Evolutionary conservation across 2,888 invertebrate species (phyloP), one percentile per base, ranked within the genome.

Genomic region (Bombylius major): DNA sequence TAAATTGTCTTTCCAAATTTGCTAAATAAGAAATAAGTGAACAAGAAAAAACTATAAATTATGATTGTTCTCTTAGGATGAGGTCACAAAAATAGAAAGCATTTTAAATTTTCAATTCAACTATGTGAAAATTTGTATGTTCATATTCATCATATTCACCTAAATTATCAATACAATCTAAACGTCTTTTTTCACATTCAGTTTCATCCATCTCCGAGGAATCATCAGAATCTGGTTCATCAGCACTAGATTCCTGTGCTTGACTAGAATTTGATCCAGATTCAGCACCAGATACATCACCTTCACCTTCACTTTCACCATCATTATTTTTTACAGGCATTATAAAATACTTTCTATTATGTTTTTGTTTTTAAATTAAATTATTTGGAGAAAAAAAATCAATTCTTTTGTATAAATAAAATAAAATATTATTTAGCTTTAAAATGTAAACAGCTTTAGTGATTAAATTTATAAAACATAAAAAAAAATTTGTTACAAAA

Each of bases 161-260:
- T 70, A 95, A 78, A 69, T 91, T 91, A 66, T 91, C 88, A 63
- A 92, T 79, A 65, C 89, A 89, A 68, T 92, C 90, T 62, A 81
- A 84, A 61, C 91, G 78, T 54, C 91, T 78, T 57, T 84, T 80
- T 68, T 94, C 93, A 65, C 92, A 93, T 75, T 93, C 94, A 62
- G 83, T 87, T 70, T 91, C 93, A 71, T 95, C 94, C 86, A 95
- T 86, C 75, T 95, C 95, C 56, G 85, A 85, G 58, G 87, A 87
- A 70, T 88, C 88, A 75, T 88, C 88, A 14, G 88, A 87, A 64
- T 88, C 88, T n/a, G 82, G 85, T 65, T 87, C 87, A 65, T 88
- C 86, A 53, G 75, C 77, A 60, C 86, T 84, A 62, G 87, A 86
- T 63, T 87, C 87, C 58, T 82, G 82, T 44, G 82, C 83, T 55